These are phyloP conservation scores for Lasioglossum malachurum DNA, from an alignment of 2,888 invertebrate species.

Conservation along the genomic window DNA sequence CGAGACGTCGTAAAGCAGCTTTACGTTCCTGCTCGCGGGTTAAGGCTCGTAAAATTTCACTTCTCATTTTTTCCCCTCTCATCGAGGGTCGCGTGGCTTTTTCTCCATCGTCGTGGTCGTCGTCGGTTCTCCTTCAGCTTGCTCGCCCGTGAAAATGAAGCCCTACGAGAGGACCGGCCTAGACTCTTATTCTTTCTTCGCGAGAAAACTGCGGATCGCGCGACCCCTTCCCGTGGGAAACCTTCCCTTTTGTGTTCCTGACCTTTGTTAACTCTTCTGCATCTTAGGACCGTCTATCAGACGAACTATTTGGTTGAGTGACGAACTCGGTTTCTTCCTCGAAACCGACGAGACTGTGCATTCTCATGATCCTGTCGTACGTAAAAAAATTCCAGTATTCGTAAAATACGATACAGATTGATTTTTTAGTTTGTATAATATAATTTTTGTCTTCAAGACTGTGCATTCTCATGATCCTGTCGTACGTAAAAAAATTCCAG, in stretches of 20 bases:
- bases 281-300: background rate
- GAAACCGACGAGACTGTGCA: background rate
- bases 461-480: background rate
- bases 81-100: conserved; percentile 30
- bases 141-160: conserved; percentile 53
- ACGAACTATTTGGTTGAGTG: background rate
- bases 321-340: background rate
- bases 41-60: conserved; percentile 67
- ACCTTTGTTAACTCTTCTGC: conserved; percentile 33
- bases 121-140: conserved; percentile 26
- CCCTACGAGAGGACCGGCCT: conserved; percentile 17
- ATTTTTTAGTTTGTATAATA: too few relatives aligned
- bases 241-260: conserved; percentile 13
- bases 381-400: background rate
- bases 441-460: too few relatives aligned
- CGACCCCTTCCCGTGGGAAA: conserved; percentile 3
- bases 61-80: conserved; percentile 32
- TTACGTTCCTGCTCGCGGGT: conserved; percentile 58
- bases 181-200: background rate
- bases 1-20: conserved; percentile 75
- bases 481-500: background rate
- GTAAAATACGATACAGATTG: too few relatives aligned
- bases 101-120: background rate
- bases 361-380: background rate
- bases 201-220: conserved; percentile 18